Base-by-base conservation (phyloP, 2,888 invertebrate species). In the Diadegma fenestrale region DNA sequence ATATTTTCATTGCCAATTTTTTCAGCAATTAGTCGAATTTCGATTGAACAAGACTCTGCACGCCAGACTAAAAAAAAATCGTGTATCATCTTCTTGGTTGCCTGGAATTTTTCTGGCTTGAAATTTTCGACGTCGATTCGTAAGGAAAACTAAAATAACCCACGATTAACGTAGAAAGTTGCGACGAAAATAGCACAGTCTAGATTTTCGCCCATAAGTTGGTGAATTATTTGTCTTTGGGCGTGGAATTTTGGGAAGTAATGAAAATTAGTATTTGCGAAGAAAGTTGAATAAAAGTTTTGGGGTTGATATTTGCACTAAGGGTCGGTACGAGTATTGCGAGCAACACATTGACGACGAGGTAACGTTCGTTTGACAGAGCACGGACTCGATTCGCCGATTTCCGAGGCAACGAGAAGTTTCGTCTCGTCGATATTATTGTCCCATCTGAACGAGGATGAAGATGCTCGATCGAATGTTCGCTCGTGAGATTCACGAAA, bases 381-480 rank as follows among this genome's bases (percentile, higher is more conserved):
- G 78, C 63, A 69, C 45, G 75, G 79, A 71, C 75, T 78, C 66
- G 61, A 84, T 78, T 78, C 48, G 51, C 66, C 72, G 22, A 76
- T 73, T 26, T 77, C 72, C 48, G 66, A 43, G 80, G 54, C 75
- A 30, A 85, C 68, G 43, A 85, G 75, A 1, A 64, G 41, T 75
- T 51, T 41, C 41, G 71, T 66, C 30, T 76, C 82, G 26, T 82
- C 82, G 19, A 58, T 64, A 68, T 80, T 48, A 26, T 73, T 41
- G 41, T 63, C n/a, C 12, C 30, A 37, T 41, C 51, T 14, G 1
- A 68, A 71, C 43, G 80, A 73, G 30, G 14, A 26, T 22, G 26
- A 26, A 26, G 51, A 17, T 61, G 43, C 54, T 10, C 68, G 68
- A 69, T 26, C 30, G 48, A 48, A 22, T 63, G 17, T 12, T 45